These are phyloP conservation scores for Athalia rosae DNA, from an alignment of 2,888 invertebrate species.

Conservation along the genomic window DNA sequence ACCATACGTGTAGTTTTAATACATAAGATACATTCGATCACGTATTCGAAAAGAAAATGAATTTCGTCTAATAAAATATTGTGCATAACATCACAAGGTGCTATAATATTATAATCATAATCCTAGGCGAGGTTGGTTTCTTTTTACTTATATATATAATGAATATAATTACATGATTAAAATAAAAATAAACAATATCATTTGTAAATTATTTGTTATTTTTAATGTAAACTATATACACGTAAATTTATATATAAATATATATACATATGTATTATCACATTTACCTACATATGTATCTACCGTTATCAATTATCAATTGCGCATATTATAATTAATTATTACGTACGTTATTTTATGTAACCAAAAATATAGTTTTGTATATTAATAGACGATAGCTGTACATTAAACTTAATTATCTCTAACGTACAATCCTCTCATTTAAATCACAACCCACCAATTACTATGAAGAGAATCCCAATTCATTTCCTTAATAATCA, in stretches of 20 bases:
- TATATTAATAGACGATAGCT: slow-evolving; percentile 70
- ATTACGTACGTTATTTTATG: slow-evolving; percentile 62
- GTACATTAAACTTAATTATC: slow-evolving; percentile 69
- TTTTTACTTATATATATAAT: slow-evolving; percentile 41
- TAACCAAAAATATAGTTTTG: slow-evolving; percentile 73
- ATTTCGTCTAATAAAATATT: slow-evolving; percentile 55
- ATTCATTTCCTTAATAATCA: too few species aligned
- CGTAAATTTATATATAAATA: slow-evolving; percentile 53
- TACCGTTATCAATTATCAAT: slow-evolving; percentile 59
- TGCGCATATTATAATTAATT: slow-evolving; percentile 47
- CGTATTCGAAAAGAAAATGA: slow-evolving; percentile 46
- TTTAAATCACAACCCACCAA: too few species aligned
- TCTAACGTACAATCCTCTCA: slow-evolving; percentile 50
- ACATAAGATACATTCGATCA: slow-evolving; percentile 42
- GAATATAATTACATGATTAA: not conserved
- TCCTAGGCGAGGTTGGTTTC: slow-evolving; percentile 56
- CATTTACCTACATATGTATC: slow-evolving; percentile 58
- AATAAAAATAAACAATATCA: slow-evolving; percentile 47
- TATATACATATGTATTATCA: slow-evolving; percentile 54
- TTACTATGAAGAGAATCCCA: too few species aligned
- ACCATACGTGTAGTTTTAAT: slow-evolving; percentile 4
- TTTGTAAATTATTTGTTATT: slow-evolving; percentile 70
- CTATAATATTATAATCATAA: slow-evolving; percentile 51
- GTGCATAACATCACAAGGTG: slow-evolving; percentile 62
- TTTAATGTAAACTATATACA: slow-evolving; percentile 57